These are phyloP conservation scores for Cheilinus undulatus DNA, from an alignment of 2,113 vertebrate genomes.

Conservation along the genomic window DNA sequence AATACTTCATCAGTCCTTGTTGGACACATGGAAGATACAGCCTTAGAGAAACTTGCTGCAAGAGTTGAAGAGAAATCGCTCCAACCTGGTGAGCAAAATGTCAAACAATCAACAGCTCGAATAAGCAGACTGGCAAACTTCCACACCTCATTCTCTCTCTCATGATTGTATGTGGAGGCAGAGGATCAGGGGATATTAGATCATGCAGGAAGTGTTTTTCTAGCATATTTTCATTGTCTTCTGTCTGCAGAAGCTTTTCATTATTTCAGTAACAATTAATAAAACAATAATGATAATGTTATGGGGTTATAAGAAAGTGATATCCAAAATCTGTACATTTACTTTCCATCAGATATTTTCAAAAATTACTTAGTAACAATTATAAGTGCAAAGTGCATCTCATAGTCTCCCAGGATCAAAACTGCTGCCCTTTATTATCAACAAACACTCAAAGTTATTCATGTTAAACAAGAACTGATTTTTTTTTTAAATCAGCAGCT, in stretches of 20 bases:
- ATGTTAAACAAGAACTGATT: no score
- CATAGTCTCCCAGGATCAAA: not conserved
- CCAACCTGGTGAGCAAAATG: conserved; percentile 32
- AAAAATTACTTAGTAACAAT: not conserved
- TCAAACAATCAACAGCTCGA: conserved; percentile 22
- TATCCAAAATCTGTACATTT: no score
- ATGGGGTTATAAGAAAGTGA: not conserved
- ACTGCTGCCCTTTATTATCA: not conserved
- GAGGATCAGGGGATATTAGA: not conserved
- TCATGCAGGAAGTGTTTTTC: not conserved
- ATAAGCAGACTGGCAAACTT: conserved; percentile 3
- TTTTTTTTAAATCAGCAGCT: no score
- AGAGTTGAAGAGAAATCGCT: conserved; percentile 29
- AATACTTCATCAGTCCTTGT: conserved; percentile 48
- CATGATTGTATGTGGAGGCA: no score
- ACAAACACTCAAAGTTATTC: not conserved
- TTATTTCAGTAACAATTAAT: not conserved
- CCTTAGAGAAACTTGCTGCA: conserved; percentile 40
- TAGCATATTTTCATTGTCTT: not conserved
- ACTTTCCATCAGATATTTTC: not conserved
- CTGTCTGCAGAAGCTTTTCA: not conserved
- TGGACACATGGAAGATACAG: conserved; percentile 38
- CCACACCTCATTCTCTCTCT: conserved; percentile 4
- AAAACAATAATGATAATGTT: not conserved
- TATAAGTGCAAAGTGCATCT: no score